These are phyloP conservation scores for Ornithorhynchus anatinus DNA, from an alignment of 2,113 vertebrate genomes.

Conservation along the genomic window DNA sequence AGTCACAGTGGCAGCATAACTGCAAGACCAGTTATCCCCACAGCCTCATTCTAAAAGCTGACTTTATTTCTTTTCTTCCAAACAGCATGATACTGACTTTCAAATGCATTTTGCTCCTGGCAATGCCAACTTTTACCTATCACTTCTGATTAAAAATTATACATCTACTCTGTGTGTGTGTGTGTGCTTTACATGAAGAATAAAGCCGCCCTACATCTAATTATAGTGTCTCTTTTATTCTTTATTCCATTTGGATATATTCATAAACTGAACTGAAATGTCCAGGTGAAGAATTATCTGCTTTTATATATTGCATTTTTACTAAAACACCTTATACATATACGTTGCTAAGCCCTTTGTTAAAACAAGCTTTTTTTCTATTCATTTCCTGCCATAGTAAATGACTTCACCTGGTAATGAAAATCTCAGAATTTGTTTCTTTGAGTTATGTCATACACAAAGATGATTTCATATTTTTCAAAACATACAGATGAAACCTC, in stretches of 20 bases:
- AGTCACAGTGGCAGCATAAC: background rate
- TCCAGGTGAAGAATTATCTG: too few relatives aligned
- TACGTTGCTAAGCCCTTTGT: too few relatives aligned
- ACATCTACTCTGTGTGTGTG: background rate
- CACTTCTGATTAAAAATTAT: conserved; percentile 19
- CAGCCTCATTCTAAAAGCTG: background rate
- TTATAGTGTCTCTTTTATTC: background rate
- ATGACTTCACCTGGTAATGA: background rate
- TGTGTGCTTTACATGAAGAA: background rate
- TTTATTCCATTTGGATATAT: background rate
- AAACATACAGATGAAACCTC: background rate
- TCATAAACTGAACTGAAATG: too few relatives aligned
- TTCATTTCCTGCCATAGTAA: background rate
- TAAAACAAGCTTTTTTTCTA: too few relatives aligned
- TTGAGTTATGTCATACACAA: background rate
- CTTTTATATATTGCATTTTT: too few relatives aligned
- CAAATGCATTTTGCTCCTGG: conserved; percentile 10
- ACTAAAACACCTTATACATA: too few relatives aligned
- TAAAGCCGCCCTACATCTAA: background rate
- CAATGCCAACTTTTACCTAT: conserved; percentile 7
- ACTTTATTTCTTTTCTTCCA: background rate
- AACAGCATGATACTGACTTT: background rate
- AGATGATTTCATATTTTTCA: background rate
- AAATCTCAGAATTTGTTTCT: background rate
- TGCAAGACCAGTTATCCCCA: background rate